These are phyloP conservation scores for Anneissia japonica DNA, from an alignment of 35 echinoderm and acorn worm species.

Conservation along the genomic window DNA sequence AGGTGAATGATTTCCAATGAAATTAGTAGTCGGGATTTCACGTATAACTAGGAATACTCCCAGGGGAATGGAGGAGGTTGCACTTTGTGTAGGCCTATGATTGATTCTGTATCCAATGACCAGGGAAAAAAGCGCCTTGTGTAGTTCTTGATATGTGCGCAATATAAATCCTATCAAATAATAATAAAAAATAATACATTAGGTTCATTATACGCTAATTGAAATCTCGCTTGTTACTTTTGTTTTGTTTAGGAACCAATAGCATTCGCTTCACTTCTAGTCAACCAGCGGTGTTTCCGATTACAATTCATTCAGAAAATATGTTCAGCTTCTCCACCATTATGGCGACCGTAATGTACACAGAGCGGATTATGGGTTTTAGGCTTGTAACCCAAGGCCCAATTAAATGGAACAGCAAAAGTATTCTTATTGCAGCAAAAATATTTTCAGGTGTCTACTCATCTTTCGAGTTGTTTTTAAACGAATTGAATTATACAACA, in stretches of 20 bases:
- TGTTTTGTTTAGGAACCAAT: not conserved
- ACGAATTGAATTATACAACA: not conserved
- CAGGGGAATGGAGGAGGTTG: no score
- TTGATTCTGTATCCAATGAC: no score
- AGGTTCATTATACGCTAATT: no score
- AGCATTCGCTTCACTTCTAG: not conserved
- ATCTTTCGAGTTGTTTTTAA: not conserved
- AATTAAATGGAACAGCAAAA: not conserved
- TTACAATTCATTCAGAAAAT: not conserved
- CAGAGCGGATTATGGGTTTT: not conserved
- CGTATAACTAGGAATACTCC: no score
- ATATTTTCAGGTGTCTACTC: not conserved
- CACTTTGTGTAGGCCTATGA: no score
- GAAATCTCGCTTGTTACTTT: no score
- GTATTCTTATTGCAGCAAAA: not conserved
- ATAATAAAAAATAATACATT: no score
- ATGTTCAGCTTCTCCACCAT: not conserved
- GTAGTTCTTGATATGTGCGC: no score
- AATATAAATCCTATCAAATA: no score
- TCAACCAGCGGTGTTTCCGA: not conserved
- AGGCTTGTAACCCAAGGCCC: not conserved
- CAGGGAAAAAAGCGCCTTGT: no score
- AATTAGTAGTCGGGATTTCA: no score
- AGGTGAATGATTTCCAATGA: no score
- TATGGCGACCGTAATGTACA: not conserved